Percentiles rank a stretch among this genome's conserved stretches.
phyloP scores from a whole-genome alignment of 1,140 invertebrate species.

The Trichomalopsis sarcophagae region DNA sequence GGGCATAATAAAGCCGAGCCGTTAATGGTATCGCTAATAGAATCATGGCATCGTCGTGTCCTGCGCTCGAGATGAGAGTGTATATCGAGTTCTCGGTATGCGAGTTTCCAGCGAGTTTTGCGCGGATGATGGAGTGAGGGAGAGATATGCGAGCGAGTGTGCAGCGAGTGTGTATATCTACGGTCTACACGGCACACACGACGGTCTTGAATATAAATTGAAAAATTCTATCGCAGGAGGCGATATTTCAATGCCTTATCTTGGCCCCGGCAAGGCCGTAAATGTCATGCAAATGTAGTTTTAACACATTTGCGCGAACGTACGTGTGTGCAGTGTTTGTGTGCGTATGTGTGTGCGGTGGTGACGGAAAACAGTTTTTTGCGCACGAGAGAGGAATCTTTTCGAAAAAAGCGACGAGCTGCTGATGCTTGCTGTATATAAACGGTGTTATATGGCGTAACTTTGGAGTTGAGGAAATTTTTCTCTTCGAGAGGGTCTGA shows the following conservation, averaged over 20 bases:
- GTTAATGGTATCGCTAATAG: conserved; percentile 72
- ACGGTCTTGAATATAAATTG: conserved; percentile 45
- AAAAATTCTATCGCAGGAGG: conserved; percentile 44
- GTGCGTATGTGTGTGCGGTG: neutral
- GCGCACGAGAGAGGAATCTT: neutral
- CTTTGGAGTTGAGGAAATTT: neutral
- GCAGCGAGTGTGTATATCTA: neutral
- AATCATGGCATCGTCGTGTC: conserved; percentile 60
- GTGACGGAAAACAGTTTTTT: neutral
- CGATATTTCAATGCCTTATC: conserved; percentile 48
- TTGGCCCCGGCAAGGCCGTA: conserved; percentile 2
- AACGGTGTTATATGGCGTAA: too few relatives aligned
- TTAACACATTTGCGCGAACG: conserved; percentile 41
- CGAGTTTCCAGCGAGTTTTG: neutral
- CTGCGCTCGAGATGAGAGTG: neutral
- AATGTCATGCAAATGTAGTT: conserved; percentile 43
- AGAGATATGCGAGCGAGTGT: neutral
- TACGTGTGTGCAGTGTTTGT: neutral
- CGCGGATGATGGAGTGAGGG: neutral
- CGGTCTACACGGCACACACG: neutral
- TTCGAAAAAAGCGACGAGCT: too few relatives aligned
- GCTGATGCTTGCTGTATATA: too few relatives aligned
- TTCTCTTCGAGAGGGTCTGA: neutral
- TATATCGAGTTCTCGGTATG: neutral
- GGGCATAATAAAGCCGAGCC: conserved; percentile 68